phyloP scores from a whole-genome alignment of 2,797 vertebrate species.

The Meriones psammophilus region DNA sequence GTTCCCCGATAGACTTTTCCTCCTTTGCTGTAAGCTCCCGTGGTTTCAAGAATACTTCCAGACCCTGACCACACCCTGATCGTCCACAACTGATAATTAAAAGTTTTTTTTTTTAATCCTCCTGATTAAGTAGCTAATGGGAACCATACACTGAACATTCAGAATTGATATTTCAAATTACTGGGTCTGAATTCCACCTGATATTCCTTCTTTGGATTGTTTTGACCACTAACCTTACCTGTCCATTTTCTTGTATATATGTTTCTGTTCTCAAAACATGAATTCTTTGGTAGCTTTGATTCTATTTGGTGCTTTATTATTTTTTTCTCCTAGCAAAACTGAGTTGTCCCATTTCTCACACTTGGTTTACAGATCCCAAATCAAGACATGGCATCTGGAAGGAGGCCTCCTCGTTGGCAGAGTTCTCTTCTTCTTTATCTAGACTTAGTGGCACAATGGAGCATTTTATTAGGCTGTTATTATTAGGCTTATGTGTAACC shows the following conservation, averaged over 20 bases:
- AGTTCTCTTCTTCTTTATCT: not conserved
- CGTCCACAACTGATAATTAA: conserved; percentile 30
- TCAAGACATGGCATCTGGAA: conserved; percentile 30
- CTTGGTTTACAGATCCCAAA: conserved; percentile 25
- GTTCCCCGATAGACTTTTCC: not conserved
- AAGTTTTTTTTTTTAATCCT: not conserved
- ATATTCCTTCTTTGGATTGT: conserved; percentile 27
- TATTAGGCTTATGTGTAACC: conserved; percentile 31
- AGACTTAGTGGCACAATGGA: not conserved
- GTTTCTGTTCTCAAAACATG: conserved; percentile 23
- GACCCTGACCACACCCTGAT: not conserved
- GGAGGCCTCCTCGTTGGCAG: not conserved
- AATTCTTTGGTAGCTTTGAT: conserved; percentile 56
- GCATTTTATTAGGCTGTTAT: not conserved
- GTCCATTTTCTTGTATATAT: conserved; percentile 44
- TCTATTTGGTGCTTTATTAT: conserved; percentile 1
- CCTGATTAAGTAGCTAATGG: conserved; percentile 22
- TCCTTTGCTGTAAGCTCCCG: not conserved
- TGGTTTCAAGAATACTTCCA: conserved; percentile 5
- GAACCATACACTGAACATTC: not conserved
- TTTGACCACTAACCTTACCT: not conserved
- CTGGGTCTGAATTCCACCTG: conserved; percentile 3
- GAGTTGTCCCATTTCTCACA: not conserved
- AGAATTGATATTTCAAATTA: conserved; percentile 35
- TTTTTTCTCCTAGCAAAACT: conserved; percentile 13